phyloP scores from a whole-genome alignment of 2,113 vertebrate genomes.

The Brachyistius frenatus region DNA sequence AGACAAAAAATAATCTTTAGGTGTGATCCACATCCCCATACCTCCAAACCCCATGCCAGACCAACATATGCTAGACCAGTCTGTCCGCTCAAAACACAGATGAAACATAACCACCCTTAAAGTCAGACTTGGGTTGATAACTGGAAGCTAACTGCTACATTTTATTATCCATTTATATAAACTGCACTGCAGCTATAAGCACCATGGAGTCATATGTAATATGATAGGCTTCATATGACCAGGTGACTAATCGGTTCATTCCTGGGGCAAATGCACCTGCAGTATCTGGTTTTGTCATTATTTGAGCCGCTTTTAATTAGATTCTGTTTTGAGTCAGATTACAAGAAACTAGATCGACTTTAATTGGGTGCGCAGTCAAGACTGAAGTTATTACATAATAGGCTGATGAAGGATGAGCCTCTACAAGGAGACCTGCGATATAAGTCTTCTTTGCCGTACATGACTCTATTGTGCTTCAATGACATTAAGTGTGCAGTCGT shows the following conservation, averaged over 20 bases:
- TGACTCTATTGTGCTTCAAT: slow-evolving; percentile 52
- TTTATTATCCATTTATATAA: too few relatives aligned
- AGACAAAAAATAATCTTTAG: too few relatives aligned
- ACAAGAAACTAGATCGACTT: background rate
- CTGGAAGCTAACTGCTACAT: too few relatives aligned
- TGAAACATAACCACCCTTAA: too few relatives aligned
- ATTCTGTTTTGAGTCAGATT: background rate
- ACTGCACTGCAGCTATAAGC: background rate
- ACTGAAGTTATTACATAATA: slow-evolving; percentile 7
- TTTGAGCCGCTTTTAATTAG: background rate
- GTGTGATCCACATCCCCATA: too few relatives aligned
- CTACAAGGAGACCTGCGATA: slow-evolving; percentile 10
- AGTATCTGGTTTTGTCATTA: background rate
- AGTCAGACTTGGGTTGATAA: too few relatives aligned
- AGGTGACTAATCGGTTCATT: background rate
- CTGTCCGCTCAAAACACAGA: too few relatives aligned
- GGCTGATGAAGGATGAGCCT: background rate
- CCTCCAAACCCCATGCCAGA: too few relatives aligned
- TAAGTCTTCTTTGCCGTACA: slow-evolving; percentile 32
- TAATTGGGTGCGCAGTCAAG: background rate
- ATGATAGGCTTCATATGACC: background rate
- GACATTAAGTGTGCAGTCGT: slow-evolving; percentile 54
- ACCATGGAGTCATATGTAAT: background rate
- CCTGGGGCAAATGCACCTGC: too few relatives aligned
- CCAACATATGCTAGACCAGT: too few relatives aligned